These are phyloP conservation scores for Sorex maritimensis DNA, from an alignment of 2,797 vertebrate species.

Conservation along the genomic window DNA sequence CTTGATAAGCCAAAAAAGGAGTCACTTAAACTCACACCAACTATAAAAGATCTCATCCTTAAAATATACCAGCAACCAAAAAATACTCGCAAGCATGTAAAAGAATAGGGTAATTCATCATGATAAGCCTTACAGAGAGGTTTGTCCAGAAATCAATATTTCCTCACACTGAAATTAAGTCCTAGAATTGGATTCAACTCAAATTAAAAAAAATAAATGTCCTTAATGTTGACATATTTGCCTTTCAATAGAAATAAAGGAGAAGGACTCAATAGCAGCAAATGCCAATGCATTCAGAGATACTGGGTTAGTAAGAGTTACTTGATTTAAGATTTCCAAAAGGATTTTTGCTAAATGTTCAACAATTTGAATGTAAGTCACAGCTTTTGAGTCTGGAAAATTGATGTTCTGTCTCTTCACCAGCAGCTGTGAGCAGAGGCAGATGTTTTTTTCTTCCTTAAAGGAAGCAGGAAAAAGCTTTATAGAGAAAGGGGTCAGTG, in stretches of 20 bases:
- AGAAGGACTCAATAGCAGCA: not conserved
- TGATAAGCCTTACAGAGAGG: not conserved
- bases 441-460: not conserved
- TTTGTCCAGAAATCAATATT: slow-evolving; percentile 28
- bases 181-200: not conserved
- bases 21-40: slow-evolving; percentile 3
- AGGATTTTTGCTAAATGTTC: slow-evolving; percentile 28
- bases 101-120: slow-evolving; percentile 33
- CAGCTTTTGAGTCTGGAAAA: not conserved
- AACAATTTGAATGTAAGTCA: not conserved
- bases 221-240: slow-evolving; percentile 43
- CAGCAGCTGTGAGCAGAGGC: slow-evolving; percentile 51
- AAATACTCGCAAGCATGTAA: slow-evolving; percentile 3
- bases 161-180: not conserved
- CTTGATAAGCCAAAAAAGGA: slow-evolving; percentile 3
- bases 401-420: not conserved
- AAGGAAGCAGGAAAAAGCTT: slow-evolving; percentile 25
- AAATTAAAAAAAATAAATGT: not conserved
- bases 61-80: not conserved
- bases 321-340: slow-evolving; percentile 52
- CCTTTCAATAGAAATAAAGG: not conserved
- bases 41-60: slow-evolving; percentile 29
- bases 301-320: not conserved
- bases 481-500: slow-evolving; percentile 46
- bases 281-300: not conserved